phyloP scores from a whole-genome alignment of 2,888 invertebrate species.

The Dyspetes luteomarginatus region DNA sequence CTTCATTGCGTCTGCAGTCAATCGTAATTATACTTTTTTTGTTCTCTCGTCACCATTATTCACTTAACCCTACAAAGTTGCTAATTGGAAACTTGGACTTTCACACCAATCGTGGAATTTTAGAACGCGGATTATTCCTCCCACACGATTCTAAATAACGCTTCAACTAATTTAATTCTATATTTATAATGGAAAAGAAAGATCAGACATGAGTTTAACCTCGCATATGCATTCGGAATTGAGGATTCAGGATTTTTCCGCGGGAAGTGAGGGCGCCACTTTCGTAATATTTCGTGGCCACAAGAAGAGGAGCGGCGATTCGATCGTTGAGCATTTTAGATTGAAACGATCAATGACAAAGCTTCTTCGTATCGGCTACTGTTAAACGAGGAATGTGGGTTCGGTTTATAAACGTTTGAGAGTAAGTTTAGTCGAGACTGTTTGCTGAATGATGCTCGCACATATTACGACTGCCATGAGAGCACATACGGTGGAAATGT shows the following conservation, averaged over 20 bases:
- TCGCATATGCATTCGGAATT: constrained; percentile 17
- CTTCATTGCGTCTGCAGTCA: not conserved
- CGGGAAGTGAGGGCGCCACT: too few species aligned
- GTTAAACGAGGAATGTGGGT: constrained; percentile 77
- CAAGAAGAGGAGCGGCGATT: constrained; percentile 2
- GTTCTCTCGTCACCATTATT: not conserved
- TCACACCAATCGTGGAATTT: constrained; percentile 15
- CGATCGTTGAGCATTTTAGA: constrained; percentile 17
- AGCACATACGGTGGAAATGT: constrained; percentile 59
- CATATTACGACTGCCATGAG: constrained; percentile 3
- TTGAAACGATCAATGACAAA: constrained; percentile 66
- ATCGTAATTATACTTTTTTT: constrained; percentile 26
- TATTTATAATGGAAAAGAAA: not conserved
- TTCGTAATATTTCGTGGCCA: constrained; percentile 25
- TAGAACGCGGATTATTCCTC: constrained; percentile 26
- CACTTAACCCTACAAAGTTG: constrained; percentile 4
- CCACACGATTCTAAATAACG: constrained; percentile 29
- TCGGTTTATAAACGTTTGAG: constrained; percentile 71
- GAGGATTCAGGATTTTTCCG: constrained; percentile 45
- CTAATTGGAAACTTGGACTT: constrained; percentile 23
- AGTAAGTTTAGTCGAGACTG: constrained; percentile 14
- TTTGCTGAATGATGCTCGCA: not conserved
- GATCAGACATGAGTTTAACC: not conserved
- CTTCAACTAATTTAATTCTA: not conserved
- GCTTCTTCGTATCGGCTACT: constrained; percentile 68